phyloP scores from a whole-genome alignment of 2,888 invertebrate genomes.

The Epirrita christyi region DNA sequence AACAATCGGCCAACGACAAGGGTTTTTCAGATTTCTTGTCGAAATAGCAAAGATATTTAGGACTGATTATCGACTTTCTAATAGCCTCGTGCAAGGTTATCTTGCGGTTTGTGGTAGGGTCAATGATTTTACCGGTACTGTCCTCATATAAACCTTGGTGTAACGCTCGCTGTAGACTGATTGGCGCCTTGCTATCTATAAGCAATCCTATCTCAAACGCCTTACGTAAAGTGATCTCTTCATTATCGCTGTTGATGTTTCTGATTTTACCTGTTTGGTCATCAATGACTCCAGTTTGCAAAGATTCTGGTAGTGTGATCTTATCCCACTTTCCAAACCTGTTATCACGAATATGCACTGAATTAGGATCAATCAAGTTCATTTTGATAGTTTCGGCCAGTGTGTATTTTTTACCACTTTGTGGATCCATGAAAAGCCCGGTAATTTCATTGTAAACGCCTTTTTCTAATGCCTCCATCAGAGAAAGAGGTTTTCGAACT shows the following conservation, averaged over 20 bases:
- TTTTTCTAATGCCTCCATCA: slow-evolving; percentile 92
- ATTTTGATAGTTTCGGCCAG: slow-evolving; percentile 92
- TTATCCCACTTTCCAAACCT: slow-evolving; percentile 91
- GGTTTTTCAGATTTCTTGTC: slow-evolving; percentile 90
- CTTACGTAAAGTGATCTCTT: slow-evolving; percentile 89
- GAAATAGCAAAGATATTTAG: slow-evolving; percentile 92
- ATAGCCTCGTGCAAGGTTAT: slow-evolving; percentile 94
- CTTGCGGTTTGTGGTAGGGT: slow-evolving; percentile 90
- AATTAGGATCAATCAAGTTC: slow-evolving; percentile 93
- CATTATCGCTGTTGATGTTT: slow-evolving; percentile 87
- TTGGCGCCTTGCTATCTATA: slow-evolving; percentile 91
- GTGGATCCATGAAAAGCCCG: slow-evolving; percentile 93
- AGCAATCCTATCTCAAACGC: slow-evolving; percentile 92
- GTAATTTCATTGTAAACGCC: slow-evolving; percentile 91
- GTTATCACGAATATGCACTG: slow-evolving; percentile 92
- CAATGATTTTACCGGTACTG: slow-evolving; percentile 91
- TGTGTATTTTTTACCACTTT: slow-evolving; percentile 90
- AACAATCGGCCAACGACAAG: slow-evolving; percentile 91
- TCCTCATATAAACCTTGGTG: slow-evolving; percentile 95
- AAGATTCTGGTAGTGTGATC: slow-evolving; percentile 91
- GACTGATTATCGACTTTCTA: slow-evolving; percentile 91
- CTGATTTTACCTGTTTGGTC: slow-evolving; percentile 89
- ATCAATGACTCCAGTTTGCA: slow-evolving; percentile 90
- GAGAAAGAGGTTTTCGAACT: slow-evolving; percentile 91
- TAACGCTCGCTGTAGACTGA: slow-evolving; percentile 93